These are phyloP conservation scores for Plecotus auritus DNA, from an alignment of 2,113 vertebrate genomes.

Conservation along the genomic window DNA sequence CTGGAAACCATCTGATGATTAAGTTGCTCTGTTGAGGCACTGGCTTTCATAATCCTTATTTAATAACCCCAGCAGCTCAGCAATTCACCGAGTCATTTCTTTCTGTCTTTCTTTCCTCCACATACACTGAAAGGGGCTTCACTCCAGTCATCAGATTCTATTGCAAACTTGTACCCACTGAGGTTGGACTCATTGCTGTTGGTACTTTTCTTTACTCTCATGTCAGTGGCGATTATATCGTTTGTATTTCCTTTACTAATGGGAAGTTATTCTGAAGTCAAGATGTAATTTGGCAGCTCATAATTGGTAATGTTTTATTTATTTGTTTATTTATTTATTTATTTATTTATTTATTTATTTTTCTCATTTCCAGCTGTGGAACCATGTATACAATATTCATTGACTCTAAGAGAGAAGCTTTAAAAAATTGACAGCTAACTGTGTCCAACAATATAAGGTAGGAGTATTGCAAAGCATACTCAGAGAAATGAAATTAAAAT, in stretches of 20 bases:
- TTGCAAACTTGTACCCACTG: neutral
- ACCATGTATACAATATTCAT: neutral
- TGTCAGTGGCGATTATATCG: neutral
- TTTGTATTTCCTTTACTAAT: neutral
- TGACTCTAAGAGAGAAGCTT: neutral
- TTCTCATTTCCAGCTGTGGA: neutral
- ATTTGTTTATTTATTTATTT: neutral
- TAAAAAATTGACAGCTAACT: neutral
- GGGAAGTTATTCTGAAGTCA: neutral
- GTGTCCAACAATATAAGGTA: neutral
- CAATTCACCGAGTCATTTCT: neutral
- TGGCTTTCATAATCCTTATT: neutral
- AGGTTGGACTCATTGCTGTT: neutral
- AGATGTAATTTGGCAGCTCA: neutral
- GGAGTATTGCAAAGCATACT: neutral
- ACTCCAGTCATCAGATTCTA: neutral
- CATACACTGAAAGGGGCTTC: neutral
- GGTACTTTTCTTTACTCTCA: neutral
- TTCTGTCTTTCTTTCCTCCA: fast-evolving
- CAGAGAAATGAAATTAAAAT: neutral
- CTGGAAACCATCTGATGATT: neutral
- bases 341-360: neutral
- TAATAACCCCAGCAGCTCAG: neutral
- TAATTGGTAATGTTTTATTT: neutral
- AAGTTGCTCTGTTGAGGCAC: neutral